Evolutionary conservation across 2,888 invertebrate genomes (phyloP).

Genomic region (Macaria notata): DNA sequence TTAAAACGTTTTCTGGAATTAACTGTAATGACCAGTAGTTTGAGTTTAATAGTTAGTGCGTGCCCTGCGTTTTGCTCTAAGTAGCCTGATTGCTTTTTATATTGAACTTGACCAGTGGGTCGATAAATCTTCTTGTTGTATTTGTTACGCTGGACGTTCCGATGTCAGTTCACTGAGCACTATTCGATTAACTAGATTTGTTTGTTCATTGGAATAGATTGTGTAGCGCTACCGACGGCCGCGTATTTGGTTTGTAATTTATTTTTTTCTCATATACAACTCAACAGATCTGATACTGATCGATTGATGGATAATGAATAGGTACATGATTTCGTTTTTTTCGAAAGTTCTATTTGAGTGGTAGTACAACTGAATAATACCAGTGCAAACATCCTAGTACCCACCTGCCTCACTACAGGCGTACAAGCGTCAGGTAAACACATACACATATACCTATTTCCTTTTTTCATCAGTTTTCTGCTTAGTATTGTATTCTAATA

Average conservation of each 20-base stretch:
- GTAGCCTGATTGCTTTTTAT: constrained; percentile 15
- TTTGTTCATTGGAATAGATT: constrained; percentile 21
- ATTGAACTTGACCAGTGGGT: constrained; percentile 14
- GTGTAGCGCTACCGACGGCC: constrained; percentile 13
- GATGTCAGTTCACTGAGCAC: constrained; percentile 19
- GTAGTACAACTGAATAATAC: too few species aligned
- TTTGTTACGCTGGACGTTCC: constrained; percentile 19
- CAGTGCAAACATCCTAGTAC: too few species aligned
- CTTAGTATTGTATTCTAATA: too few species aligned
- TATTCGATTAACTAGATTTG: constrained; percentile 21
- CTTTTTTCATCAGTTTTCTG: too few species aligned
- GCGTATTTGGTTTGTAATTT: constrained; percentile 14
- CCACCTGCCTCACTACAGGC: too few species aligned
- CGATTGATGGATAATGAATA: neutral
- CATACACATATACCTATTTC: too few species aligned
- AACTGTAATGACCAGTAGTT: constrained; percentile 31
- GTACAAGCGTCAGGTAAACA: too few species aligned
- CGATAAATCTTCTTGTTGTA: constrained; percentile 19
- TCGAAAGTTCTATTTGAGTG: too few species aligned
- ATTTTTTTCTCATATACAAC: constrained; percentile 12
- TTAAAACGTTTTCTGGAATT: constrained; percentile 39
- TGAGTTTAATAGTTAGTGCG: constrained; percentile 13
- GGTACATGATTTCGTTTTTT: neutral
- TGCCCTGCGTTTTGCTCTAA: constrained; percentile 20
- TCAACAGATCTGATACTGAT: neutral